Evolutionary conservation across 2,797 vertebrate genomes (phyloP), one percentile per base, ranked within the genome.

Genomic region (Leptatherina wallacei): DNA sequence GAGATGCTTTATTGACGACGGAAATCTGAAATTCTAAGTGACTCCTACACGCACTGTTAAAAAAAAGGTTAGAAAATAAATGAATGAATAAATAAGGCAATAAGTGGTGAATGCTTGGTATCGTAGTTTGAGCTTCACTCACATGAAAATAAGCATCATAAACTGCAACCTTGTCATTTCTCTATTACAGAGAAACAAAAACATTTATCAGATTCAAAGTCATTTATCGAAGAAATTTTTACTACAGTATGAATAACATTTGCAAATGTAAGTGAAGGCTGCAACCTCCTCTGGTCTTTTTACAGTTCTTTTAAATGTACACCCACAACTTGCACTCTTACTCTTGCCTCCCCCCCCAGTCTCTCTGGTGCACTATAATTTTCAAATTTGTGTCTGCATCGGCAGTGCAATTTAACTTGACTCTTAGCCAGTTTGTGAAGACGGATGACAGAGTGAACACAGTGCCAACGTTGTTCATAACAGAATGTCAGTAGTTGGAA

Each of bases 391-490:
- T 71, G 16, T 70, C 22, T 52, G 16, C 68, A 63, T 61, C 40
- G 35, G 71, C 36, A 59, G 22, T 35, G 47, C 38, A 40, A 6
- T 82, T 65, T 42, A 74, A 44, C 62, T 57, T 56, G 64, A 78
- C n/a, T 66, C 33, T 33, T 10, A 27, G 70, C 73, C 61, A 77
- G 52, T 84, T 61, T 62, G 59, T 32, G 24, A 58, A 57, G 58
- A 76, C 16, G 22, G 40, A 66, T 76, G 47, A 63, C 29, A 52
- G 4, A 24, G 27, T 4, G 9, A 68, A 51, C 24, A 61, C 8
- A 54, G 47, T 40, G 55, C 61, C 75, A 73, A 40, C 22, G 30
- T 10, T 42, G 5, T 60, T 55, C 35, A 65, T 62, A 38, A 36
- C 33, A 51, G 14, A 4, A 42, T 22, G 24, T 56, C 3, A 62